These are phyloP conservation scores for Aplocera efformata DNA, from an alignment of 2,888 invertebrate genomes.

Conservation along the genomic window DNA sequence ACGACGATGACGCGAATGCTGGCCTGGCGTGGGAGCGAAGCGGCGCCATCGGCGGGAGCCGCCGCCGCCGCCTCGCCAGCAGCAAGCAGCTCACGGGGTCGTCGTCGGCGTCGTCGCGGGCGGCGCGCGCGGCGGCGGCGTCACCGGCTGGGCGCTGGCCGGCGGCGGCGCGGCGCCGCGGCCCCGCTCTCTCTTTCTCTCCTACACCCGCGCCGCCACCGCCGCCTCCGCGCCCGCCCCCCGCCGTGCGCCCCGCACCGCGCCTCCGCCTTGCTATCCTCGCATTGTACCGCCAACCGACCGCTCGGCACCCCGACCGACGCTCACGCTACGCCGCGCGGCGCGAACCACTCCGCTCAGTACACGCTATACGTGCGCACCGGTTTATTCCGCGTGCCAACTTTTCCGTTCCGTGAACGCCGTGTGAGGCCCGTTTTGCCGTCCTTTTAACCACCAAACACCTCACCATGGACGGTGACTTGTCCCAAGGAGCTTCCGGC, in stretches of 20 bases:
- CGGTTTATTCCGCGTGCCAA: constrained; percentile 49
- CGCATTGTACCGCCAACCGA: constrained; percentile 29
- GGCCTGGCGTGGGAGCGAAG: constrained; percentile 35
- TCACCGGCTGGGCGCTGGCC: too few species aligned
- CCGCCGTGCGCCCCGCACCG: constrained; percentile 21
- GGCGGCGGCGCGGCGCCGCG: constrained; percentile 15
- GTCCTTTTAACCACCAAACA: constrained; percentile 27
- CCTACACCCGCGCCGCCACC: constrained; percentile 22
- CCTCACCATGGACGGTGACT: constrained; percentile 59
- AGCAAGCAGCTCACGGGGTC: too few species aligned
- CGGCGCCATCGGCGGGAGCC: constrained; percentile 28
- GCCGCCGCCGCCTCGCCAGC: constrained; percentile 60
- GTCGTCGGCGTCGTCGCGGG: too few species aligned
- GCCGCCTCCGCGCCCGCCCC: constrained; percentile 25
- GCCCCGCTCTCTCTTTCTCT: constrained; percentile 16
- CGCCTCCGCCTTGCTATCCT: constrained; percentile 23
- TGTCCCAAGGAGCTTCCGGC: constrained; percentile 63
- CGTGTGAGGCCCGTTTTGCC: constrained; percentile 35
- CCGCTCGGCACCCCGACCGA: constrained; percentile 25
- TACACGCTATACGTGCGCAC: constrained; percentile 48
- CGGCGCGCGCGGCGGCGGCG: constrained; percentile 39
- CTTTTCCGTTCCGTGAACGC: constrained; percentile 39
- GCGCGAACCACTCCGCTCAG: constrained; percentile 37
- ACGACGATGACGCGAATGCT: constrained; percentile 17
- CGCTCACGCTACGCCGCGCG: constrained; percentile 30